Base-by-base conservation (phyloP, 1,140 invertebrate genomes). In the Eufriesea mexicana region DNA sequence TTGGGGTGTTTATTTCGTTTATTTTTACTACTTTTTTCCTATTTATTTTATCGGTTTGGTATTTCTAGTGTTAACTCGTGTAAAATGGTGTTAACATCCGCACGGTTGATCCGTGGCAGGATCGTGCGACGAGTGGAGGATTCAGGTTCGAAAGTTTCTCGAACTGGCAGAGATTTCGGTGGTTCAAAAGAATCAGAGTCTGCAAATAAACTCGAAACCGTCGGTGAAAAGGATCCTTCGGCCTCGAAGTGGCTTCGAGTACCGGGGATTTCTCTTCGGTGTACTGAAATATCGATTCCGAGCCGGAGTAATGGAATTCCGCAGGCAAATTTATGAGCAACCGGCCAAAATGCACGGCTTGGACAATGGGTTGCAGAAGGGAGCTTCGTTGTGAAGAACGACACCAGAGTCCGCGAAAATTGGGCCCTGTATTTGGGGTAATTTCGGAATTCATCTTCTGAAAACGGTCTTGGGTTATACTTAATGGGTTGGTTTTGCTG, bases 231-330 rank as follows among this genome's bases (percentile, higher is more conserved):
- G 70, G 35, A 42, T 75, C 71, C 47, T 71, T 66, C 51, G 51
- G 71, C 18, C 47, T 45, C 83, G 49, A 49, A 68, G 66, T 66
- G 83, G 75, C 85, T 89, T 77, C 81, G 72, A 72, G 68, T 68
- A 62, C 23, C 61, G 23, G 59, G 61, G 73, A 87, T 86, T 84
- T 83, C 76, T 84, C 68, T 51, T 80, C 76, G n/a, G 67, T 51
- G 57, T 74, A 54, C 78, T 86, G 89, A 91, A 91, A 90, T 91
- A 92, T 91, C 89, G 90, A 92, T 92, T 89, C 85, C 83, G 66
- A 62, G 79, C 57, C 59, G 75, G 86, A 89, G 89, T 91, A 92
- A 93, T 91, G 89, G 91, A 91, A 92, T 91, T 92, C 89, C 87
- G 86, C 86, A 88, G 83, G 88, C 86, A 90, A 92, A 92, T 92